Conservation (phyloP, 2,888 invertebrate genomes). For the Yponomeuta malinellus region DNA sequence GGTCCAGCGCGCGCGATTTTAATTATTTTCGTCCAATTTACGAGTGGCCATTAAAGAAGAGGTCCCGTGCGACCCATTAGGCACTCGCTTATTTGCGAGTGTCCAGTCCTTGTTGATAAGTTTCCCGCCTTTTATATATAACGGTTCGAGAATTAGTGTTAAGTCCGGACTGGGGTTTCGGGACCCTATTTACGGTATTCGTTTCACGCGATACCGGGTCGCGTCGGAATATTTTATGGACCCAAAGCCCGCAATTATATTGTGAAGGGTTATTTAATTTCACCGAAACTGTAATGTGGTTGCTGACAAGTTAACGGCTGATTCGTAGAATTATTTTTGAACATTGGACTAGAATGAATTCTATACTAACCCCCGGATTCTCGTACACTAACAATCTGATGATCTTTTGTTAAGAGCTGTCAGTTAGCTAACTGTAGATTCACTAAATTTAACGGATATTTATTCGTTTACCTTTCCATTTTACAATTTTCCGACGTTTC, state of each 20-base stretch:
- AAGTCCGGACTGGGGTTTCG: constrained; percentile 39
- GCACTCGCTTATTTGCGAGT: constrained; percentile 46
- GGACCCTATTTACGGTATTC: constrained; percentile 28
- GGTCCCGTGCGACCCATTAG: constrained; percentile 67
- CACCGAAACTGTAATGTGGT: constrained; percentile 2
- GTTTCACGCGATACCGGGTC: constrained; percentile 39
- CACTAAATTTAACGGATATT: no score
- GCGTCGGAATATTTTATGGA: constrained; percentile 33
- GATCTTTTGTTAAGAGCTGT: no score
- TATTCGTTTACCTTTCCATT: no score
- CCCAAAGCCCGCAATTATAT: constrained; percentile 3
- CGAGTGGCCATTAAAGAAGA: constrained; percentile 71
- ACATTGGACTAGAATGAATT: no score
- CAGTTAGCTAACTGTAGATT: no score
- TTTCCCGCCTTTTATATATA: constrained; percentile 65
- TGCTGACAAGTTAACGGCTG: not conserved
- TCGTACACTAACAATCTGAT: no score
- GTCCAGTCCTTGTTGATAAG: constrained; percentile 65
- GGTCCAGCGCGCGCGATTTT: constrained; percentile 66
- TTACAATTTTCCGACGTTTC: no score
- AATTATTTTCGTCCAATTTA: constrained; percentile 76
- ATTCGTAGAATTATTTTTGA: not conserved
- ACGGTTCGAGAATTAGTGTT: constrained; percentile 56
- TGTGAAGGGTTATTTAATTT: constrained; percentile 16
- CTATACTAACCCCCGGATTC: no score